Evolutionary conservation across 2,888 invertebrate genomes (phyloP).

Genomic region (Lasioglossum figueresi): DNA sequence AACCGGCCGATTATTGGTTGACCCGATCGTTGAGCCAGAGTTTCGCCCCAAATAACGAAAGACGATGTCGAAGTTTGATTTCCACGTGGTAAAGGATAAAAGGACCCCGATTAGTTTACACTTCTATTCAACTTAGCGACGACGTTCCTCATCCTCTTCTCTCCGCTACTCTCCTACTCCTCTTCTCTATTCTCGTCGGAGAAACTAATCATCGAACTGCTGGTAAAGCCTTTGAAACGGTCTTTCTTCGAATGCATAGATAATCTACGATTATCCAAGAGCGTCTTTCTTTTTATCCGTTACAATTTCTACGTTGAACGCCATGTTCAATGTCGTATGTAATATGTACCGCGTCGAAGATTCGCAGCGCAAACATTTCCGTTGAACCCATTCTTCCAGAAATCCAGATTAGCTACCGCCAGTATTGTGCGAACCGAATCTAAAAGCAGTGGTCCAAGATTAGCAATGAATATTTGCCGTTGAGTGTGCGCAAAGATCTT

Average conservation of each 20-base stretch:
- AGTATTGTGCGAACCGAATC: neutral
- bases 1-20: slow-evolving; percentile 4
- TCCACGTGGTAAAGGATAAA: neutral
- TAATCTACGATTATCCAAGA: neutral
- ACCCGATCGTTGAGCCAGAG: neutral
- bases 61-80: neutral
- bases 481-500: neutral
- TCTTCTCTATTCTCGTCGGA: neutral
- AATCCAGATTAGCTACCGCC: neutral
- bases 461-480: neutral
- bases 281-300: neutral
- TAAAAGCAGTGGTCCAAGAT: neutral
- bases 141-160: no score
- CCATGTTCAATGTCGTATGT: no score
- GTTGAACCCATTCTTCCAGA: neutral
- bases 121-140: neutral
- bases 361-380: neutral
- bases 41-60: neutral
- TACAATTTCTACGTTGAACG: neutral
- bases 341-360: neutral
- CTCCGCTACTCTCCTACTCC: no score
- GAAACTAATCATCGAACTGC: neutral
- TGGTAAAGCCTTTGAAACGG: neutral
- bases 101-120: neutral
- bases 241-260: neutral